Base-by-base conservation (phyloP, 1,140 invertebrate species). In the Heliconius melpomene region DNA sequence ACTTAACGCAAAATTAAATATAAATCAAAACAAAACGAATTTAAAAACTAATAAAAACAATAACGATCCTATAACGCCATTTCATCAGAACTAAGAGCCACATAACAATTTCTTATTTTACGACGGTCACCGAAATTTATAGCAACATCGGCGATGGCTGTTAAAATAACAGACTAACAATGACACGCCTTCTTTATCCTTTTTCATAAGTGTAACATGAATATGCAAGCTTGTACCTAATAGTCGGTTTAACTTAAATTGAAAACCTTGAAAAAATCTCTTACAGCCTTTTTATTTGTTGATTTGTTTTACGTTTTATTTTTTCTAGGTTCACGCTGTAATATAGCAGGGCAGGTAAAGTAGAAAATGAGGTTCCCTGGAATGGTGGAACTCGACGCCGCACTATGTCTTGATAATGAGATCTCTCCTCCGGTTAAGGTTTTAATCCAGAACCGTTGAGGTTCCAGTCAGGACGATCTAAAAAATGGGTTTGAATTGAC, bases 91-190 rank as follows among this genome's bases (percentile, higher is more conserved):
- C 57, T 60, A 23, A 60, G 57, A 23, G 23, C 57, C n/a, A 60
- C 57, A 60, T 60, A n/a, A 60, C 57, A 23, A 23, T 60, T 60
- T 23, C 13, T 60, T 60, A 60, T 60, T 60, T 60, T 60, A 60
- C 57, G 20, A 60, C n/a, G 57, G 57, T 60, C n/a, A n/a, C 57
- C 57, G 57, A 60, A 60, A 60, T 60, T 60, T 60, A 60, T 60
- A 26, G 57, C 57, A 23, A 26, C 57, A 60, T 60, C 9, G 57
- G 57, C 57, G 9, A 8, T 26, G 57, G 7, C n/a, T 23, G 57
- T 60, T 60, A 60, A 60, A 26, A 60, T 60, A 60, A 60, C 57
- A 23, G 57, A 60, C n/a, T 60, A 23, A 60, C n/a, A 60, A 60
- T 13, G 57, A 60, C 57, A 23, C 16, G 8, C 57, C n/a, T 60